Percentiles rank a stretch among this genome's conserved stretches.
These are phyloP conservation scores for Petrocephalus sullivani DNA, from an alignment of 2,797 vertebrate genomes.

Conservation along the genomic window DNA sequence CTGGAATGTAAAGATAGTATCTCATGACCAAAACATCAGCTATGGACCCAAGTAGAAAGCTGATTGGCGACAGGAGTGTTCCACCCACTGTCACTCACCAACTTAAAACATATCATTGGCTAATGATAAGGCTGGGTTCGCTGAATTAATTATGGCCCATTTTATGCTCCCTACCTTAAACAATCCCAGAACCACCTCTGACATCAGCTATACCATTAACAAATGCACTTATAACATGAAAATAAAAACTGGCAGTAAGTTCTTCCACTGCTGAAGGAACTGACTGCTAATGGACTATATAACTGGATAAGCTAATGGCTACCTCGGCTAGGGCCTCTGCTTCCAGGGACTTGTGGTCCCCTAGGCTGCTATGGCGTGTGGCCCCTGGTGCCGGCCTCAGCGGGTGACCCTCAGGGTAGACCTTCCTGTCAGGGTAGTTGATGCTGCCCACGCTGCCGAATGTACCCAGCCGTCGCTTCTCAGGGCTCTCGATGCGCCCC, in stretches of 20 bases:
- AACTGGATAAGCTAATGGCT: not conserved
- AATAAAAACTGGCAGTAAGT: not conserved
- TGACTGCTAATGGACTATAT: not conserved
- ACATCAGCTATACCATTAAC: not conserved
- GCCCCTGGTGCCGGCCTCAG: constrained; percentile 75
- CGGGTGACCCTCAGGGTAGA: constrained; percentile 77
- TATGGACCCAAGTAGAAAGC: not conserved
- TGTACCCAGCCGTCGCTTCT: constrained; percentile 86
- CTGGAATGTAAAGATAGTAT: not conserved
- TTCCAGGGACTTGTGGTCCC: constrained; percentile 93
- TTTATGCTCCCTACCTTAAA: not conserved
- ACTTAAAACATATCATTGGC: not conserved
- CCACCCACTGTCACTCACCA: not conserved
- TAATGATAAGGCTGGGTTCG: not conserved
- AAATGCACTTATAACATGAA: not conserved
- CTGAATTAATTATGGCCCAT: not conserved
- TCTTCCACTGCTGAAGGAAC: not conserved
- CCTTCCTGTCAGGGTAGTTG: constrained; percentile 87
- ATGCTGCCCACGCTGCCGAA: constrained; percentile 94
- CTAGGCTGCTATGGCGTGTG: constrained; percentile 94
- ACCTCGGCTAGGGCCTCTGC: constrained; percentile 93
- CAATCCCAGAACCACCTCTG: not conserved
- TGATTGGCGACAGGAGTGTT: not conserved
- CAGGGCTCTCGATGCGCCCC: constrained; percentile 82
- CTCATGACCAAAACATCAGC: not conserved